Evolutionary conservation across 2,797 vertebrate species (phyloP), one percentile per base, ranked within the genome.

Genomic region (Acipenser oxyrinchus): DNA sequence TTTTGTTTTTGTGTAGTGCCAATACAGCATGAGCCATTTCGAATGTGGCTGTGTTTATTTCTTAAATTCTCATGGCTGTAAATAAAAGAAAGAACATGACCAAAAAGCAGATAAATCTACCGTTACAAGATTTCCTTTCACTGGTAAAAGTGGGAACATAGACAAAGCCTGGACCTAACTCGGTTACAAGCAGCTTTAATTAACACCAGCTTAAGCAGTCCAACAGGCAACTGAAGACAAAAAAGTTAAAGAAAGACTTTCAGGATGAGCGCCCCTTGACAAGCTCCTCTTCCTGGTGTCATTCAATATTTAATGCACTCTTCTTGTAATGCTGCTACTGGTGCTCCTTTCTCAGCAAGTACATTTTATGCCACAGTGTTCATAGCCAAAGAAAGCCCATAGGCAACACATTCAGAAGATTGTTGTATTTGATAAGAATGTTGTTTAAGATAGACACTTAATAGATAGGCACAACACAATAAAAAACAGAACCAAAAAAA

Each of bases 281-380:
- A 84, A 83, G 79, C 79, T 83, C 79, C 78, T 82, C 83, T 80
- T 77, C 74, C 79, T 77, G 52, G 68, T 85, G 86, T 82, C 86
- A 86, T 85, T 86, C 84, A 86, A 84, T 87, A 87, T 88, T 87
- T 86, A 87, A 87, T 82, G 84, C 82, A 72, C 81, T 74, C 77
- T 10, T 78, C 78, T 82, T 78, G 81, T 77, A 83, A 79, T 78
- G 81, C 82, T 78, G 67, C 83, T 79, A 85, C 82, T 84, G 84
- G 83, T 79, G 85, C 71, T 80, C 82, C 84, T 85, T 87, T 86
- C 86, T 87, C 83, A 82, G 81, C 81, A 66, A 68, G 64, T 50
- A 79, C 85, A 84, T 82, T 86, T 86, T 84, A 86, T 86, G 86
- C 84, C 86, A 85, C 79, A 5, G 37, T 37, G 37, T 37, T 37